Percentiles rank a stretch among this genome's conserved stretches.
Conservation (phyloP, 2,113 vertebrate species). For the Peromyscus leucopus region DNA sequence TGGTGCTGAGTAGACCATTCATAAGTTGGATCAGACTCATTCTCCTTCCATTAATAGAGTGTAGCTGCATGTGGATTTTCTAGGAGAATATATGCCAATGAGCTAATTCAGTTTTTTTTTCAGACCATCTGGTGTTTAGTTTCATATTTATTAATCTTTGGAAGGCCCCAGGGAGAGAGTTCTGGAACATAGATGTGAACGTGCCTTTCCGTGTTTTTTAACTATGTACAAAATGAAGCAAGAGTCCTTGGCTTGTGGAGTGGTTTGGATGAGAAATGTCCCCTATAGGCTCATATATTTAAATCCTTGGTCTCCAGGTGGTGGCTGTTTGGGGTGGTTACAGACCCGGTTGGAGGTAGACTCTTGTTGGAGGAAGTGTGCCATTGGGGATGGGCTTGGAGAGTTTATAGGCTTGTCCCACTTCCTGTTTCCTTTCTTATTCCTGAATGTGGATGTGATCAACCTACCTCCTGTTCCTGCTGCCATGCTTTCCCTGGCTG, state of each 20-base stretch:
- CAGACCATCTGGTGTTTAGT: not conserved
- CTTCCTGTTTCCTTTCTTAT: not conserved
- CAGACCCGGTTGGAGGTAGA: not conserved
- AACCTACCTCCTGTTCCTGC: not conserved
- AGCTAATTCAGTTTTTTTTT: not conserved
- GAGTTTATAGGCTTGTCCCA: not conserved
- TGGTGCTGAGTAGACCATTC: not conserved
- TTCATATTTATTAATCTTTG: not conserved
- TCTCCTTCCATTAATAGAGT: not conserved
- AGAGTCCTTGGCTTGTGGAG: not conserved
- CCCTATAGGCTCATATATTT: not conserved
- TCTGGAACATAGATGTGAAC: conserved; percentile 10
- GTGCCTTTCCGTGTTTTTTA: not conserved
- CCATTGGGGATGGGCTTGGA: not conserved
- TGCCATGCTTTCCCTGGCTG: not conserved
- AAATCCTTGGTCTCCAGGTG: not conserved
- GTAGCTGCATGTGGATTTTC: not conserved
- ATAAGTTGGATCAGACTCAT: not conserved
- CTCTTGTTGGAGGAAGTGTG: not conserved
- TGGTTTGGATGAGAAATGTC: not conserved
- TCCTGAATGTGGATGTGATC: not conserved
- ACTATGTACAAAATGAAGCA: not conserved
- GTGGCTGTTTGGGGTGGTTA: not conserved
- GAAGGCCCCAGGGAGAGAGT: not conserved
- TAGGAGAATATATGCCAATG: not conserved